Evolutionary conservation across 1,140 invertebrate species (phyloP).

Genomic region (Ctenoplectra terminalis): DNA sequence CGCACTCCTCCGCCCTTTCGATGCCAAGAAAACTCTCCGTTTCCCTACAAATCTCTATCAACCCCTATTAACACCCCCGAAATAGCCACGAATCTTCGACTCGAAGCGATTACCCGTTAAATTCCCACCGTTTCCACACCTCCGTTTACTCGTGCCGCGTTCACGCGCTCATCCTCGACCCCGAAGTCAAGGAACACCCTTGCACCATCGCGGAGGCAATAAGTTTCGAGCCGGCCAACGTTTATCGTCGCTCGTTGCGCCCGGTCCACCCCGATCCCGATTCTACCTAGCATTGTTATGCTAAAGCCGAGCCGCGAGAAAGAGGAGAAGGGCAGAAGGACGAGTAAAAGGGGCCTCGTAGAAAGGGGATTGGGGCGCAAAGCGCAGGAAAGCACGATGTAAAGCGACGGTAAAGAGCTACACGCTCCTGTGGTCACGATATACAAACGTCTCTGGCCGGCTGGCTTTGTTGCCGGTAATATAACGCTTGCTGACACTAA

Average conservation of each 20-base stretch:
- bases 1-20: no score
- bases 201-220: slow-evolving; percentile 15
- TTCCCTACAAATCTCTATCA: no score
- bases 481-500: slow-evolving; percentile 53
- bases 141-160: not conserved
- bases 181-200: not conserved
- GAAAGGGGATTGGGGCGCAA: slow-evolving; percentile 1
- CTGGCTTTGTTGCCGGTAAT: slow-evolving; percentile 61
- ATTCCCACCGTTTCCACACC: not conserved
- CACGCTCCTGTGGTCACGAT: slow-evolving; percentile 41
- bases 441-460: slow-evolving; percentile 46
- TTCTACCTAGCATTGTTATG: slow-evolving; percentile 44
- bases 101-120: slow-evolving; percentile 14
- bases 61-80: no score
- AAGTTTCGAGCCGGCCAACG: slow-evolving; percentile 42
- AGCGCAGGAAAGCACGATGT: slow-evolving; percentile 40
- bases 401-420: slow-evolving; percentile 51
- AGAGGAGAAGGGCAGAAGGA: slow-evolving; percentile 8
- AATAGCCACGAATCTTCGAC: not conserved
- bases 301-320: slow-evolving; percentile 10
- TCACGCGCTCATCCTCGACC: not conserved
- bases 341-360: not conserved
- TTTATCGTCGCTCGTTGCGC: slow-evolving; percentile 34
- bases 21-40: no score
- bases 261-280: slow-evolving; percentile 29